Base-by-base conservation (phyloP, 2,797 vertebrate species). In the Coregonus suidteri region DNA sequence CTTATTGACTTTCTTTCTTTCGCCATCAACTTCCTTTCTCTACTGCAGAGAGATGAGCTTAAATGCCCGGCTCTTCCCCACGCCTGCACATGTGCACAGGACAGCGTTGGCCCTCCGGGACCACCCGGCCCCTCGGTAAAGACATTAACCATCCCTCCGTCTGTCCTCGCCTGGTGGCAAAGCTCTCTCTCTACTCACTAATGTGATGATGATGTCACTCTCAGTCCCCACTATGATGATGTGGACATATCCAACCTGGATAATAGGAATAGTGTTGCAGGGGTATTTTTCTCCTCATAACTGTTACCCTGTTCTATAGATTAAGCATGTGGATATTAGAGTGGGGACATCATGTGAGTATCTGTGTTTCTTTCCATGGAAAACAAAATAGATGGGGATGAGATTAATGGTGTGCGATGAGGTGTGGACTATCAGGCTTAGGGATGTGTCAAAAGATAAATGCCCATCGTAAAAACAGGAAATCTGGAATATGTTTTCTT, bases 51-150 rank as follows among this genome's bases (percentile, higher is more conserved):
- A 94, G 97, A 98, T 88, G 98, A 99, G 92, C 95, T 95, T 82
- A 99, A 99, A 85, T 99, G 98, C 75, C 98, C 98, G 0, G 92
- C 97, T 82, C 94, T 99, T 86, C 96, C 98, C 56, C 98, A 99
- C 86, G 96, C 98, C 51, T 99, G 98, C 90, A 99, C 98, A 18
- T 99, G 98, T 86, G 95, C 96, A 70, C 98, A 99, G 87, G 98
- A 99, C 90, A 99, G 97, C 31, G 88, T 98, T 37, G 98, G 98
- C 81, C 96, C 98, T 81, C 96, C 95, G 79, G 98, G 98, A 79
- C 97, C 98, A 31, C 93, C 97, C 4, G 98, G 98, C 90, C 98
- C 97, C 87, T 94, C 92, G 88, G 98, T 99, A 97, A 96, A 82
- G 64, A 85, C 79, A 65, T 70, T 37, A 62, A 59, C 51, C 25